Evolutionary conservation across 2,797 vertebrate species (phyloP), one percentile per base, ranked within the genome.

Genomic region (Ctenopoma multispine): DNA sequence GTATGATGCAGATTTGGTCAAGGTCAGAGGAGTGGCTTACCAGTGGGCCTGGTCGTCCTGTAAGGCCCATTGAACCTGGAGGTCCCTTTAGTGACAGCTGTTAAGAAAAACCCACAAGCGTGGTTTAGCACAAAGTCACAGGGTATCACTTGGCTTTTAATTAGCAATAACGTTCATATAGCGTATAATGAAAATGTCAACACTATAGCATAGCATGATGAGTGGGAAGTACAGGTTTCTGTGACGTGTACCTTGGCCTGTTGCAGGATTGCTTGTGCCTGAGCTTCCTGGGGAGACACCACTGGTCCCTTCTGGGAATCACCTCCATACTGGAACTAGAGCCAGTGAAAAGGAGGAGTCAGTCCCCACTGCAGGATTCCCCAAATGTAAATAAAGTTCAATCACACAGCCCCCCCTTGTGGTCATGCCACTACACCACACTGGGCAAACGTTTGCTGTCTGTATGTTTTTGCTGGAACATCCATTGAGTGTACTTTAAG

Each of bases 51-150:
- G 95, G 87, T 67, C 96, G 92, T 5, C 97, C 97, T 0, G 95
- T 90, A 36, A 98, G 93, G 58, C 97, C 97, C 79, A 92, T 7
- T 0, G 96, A 90, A 53, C 97, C 97, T 20, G 96, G 87, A 38
- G 96, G 96, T 1, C 97, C 97, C 82, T 93, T 96, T 92, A 97
- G 84, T 48, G 97, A 95, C 2, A 98, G 85, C 96, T 98, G 87
- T 31, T 8, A 86, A 75, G 7, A 71, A 82, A 81, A 77, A 75
- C 14, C 31, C 17, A 87, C 18, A 74, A 55, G 40, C 15, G 10
- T 46, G 9, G 15, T 72, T 69, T 27, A 55, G 11, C 18, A 55
- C 0, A 17, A 23, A 2, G 10, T 34, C 41, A 3, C 4, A 12
- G 21, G n/a, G 18, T 20, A 47, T 11, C 23, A 3, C 50, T 50